Conservation (phyloP, 2,797 vertebrate genomes). For the Sebastes elongatus region DNA sequence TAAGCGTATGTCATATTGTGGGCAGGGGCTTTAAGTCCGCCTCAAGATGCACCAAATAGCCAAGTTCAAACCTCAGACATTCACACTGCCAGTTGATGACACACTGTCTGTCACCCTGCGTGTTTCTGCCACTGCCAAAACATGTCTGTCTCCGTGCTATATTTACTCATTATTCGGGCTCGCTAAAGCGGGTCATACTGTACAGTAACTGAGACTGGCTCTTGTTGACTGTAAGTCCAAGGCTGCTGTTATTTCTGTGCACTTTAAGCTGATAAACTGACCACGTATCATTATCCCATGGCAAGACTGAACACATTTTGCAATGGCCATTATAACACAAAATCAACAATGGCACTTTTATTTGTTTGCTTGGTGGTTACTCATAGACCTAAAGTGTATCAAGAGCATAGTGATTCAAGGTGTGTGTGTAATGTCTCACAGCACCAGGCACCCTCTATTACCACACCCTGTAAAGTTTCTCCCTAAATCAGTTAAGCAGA, state of each 20-base stretch:
- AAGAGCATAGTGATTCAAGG: neutral
- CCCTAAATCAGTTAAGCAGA: neutral
- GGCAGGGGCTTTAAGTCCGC: slow-evolving; percentile 12
- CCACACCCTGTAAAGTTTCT: neutral
- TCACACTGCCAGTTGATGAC: slow-evolving; percentile 61
- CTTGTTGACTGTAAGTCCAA: slow-evolving; percentile 42
- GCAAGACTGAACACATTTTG: neutral
- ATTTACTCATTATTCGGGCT: slow-evolving; percentile 69
- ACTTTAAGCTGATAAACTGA: slow-evolving; percentile 39
- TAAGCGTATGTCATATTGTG: slow-evolving; percentile 42
- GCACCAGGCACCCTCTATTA: neutral
- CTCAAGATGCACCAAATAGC: slow-evolving; percentile 42
- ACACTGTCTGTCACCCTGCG: slow-evolving; percentile 68
- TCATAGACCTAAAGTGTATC: slow-evolving; percentile 9
- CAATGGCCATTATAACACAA: neutral
- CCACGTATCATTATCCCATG: slow-evolving; percentile 1
- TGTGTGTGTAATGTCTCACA: neutral
- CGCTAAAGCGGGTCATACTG: slow-evolving; percentile 51
- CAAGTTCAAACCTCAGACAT: slow-evolving; percentile 53
- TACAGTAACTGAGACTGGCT: slow-evolving; percentile 43
- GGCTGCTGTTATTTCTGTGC: slow-evolving; percentile 50
- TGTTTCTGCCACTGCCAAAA: slow-evolving; percentile 55
- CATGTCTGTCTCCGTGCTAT: slow-evolving; percentile 71
- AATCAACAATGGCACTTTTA: slow-evolving; percentile 20
- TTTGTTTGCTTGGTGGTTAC: slow-evolving; percentile 40